Evolutionary conservation across 2,888 invertebrate genomes (phyloP).

Genomic region (Campopleginae sp.): DNA sequence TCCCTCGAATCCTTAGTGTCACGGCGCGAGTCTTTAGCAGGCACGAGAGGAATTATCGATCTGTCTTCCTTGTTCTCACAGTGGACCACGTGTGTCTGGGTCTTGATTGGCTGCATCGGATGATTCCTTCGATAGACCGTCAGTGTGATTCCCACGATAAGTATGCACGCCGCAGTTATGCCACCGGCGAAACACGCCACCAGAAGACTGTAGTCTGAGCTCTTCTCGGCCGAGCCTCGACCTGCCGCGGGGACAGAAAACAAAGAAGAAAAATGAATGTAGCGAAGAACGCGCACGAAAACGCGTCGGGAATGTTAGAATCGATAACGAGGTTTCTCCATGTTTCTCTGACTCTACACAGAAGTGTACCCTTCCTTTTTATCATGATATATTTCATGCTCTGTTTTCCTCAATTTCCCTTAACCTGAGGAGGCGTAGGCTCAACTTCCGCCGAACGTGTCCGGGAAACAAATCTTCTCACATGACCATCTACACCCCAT

Average conservation of each 20-base stretch:
- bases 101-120: constrained; percentile 74
- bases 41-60: constrained; percentile 45
- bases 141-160: constrained; percentile 79
- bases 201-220: constrained; percentile 79
- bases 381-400: neutral
- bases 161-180: constrained; percentile 79
- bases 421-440: constrained; percentile 7
- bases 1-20: constrained; percentile 55
- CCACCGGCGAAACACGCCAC: constrained; percentile 82
- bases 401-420: neutral
- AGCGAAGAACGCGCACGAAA: neutral
- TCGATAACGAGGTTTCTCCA: constrained; percentile 19
- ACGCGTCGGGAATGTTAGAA: constrained; percentile 14
- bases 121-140: constrained; percentile 79
- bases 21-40: constrained; percentile 42
- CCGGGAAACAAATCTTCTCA: constrained; percentile 47
- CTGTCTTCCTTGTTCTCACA: constrained; percentile 69
- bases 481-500: constrained; percentile 19
- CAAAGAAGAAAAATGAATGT: constrained; percentile 26
- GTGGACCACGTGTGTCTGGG: constrained; percentile 73
- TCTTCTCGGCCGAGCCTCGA: constrained; percentile 77
- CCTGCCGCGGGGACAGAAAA: constrained; percentile 71
- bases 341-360: constrained; percentile 1
- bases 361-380: constrained; percentile 24
- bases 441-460: constrained; percentile 47